phyloP scores from a whole-genome alignment of 2,113 vertebrate genomes.

The Megatriorchis doriae region DNA sequence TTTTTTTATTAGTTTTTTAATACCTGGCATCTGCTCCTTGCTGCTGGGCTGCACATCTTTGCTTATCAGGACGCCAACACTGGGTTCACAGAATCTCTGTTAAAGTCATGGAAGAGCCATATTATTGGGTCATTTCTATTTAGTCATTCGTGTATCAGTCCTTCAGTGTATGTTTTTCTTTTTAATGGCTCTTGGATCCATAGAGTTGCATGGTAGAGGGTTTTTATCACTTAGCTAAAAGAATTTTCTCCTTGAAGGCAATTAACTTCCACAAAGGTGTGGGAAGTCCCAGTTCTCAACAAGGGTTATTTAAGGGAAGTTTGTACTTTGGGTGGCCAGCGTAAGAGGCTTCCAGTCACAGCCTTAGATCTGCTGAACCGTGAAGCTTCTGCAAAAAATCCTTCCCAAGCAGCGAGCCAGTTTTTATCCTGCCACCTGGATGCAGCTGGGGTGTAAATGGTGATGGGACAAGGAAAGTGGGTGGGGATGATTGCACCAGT shows the following conservation, averaged over 20 bases:
- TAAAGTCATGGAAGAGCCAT: neutral
- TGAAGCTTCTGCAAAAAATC: neutral
- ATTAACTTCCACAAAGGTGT: neutral
- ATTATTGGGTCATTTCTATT: neutral
- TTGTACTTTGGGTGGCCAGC: neutral
- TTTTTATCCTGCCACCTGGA: neutral
- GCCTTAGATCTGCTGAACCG: neutral
- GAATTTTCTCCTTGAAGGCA: neutral
- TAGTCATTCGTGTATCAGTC: neutral
- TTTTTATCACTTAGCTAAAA: neutral
- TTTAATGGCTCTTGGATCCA: rapidly evolving
- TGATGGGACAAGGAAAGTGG: neutral
- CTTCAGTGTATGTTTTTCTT: neutral
- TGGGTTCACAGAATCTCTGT: neutral
- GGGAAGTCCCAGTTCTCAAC: neutral
- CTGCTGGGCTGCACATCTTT: neutral
- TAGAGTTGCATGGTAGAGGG: neutral
- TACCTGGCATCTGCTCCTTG: neutral
- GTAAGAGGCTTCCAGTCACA: neutral
- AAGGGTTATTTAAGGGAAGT: neutral
- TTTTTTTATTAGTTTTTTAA: neutral
- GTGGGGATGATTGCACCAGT: neutral
- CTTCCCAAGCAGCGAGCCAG: neutral
- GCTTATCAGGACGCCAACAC: rapidly evolving
- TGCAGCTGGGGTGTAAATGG: conserved; percentile 8